phyloP scores from a whole-genome alignment of 2,888 invertebrate genomes.

The Pomacea canaliculata region DNA sequence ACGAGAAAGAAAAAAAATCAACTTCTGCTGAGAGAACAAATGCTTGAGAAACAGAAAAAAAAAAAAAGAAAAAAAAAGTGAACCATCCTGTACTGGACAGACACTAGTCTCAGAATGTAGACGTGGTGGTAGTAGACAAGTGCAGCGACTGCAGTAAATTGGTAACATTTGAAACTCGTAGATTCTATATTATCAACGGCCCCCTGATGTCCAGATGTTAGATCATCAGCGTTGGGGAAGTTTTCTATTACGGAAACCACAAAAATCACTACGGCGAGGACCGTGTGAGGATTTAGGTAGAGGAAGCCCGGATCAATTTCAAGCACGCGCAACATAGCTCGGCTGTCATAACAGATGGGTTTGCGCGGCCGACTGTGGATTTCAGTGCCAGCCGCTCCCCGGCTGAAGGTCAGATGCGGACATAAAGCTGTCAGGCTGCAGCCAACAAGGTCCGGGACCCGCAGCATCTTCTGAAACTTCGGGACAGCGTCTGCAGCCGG shows the following conservation, averaged over 20 bases:
- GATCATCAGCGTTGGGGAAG: too few relatives aligned
- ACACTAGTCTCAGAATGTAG: too few relatives aligned
- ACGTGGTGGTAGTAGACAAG: too few relatives aligned
- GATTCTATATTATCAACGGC: too few relatives aligned
- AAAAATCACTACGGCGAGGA: not conserved
- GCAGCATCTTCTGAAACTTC: conserved; percentile 16
- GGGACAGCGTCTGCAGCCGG: conserved; percentile 9
- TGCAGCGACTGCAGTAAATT: too few relatives aligned
- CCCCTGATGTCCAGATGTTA: too few relatives aligned
- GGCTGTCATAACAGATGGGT: conserved; percentile 29
- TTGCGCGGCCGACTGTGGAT: conserved; percentile 27
- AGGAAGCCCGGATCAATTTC: conserved; percentile 21
- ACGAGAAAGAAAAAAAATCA: not conserved
- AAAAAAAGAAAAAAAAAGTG: too few relatives aligned
- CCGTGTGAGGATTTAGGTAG: conserved; percentile 21
- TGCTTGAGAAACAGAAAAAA: too few relatives aligned
- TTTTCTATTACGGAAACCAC: too few relatives aligned
- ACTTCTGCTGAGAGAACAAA: too few relatives aligned
- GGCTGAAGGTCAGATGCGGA: conserved; percentile 22
- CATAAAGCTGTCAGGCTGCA: conserved; percentile 24
- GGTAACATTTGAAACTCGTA: too few relatives aligned
- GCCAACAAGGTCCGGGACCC: conserved; percentile 15
- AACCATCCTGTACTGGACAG: too few relatives aligned
- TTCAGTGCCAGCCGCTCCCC: conserved; percentile 2
- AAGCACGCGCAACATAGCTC: conserved; percentile 23